These are phyloP conservation scores for Rambutsinella grinnellia DNA, from an alignment of 2,888 invertebrate species.

Conservation along the genomic window DNA sequence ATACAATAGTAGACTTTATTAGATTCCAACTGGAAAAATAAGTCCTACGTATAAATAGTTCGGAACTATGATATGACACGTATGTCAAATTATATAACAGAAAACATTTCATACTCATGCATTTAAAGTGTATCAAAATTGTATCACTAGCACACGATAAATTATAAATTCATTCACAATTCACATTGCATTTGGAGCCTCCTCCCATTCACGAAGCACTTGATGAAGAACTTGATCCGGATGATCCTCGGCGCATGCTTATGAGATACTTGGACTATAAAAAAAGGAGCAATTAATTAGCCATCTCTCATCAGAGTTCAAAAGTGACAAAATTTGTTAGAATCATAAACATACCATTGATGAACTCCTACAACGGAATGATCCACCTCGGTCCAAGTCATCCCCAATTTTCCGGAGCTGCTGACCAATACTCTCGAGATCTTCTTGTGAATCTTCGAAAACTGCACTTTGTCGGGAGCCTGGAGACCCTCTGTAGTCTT, in stretches of 20 bases:
- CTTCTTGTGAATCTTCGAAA: conserved; percentile 1
- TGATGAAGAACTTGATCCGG: conserved; percentile 25
- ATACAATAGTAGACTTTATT: too few species aligned
- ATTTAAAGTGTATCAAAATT: too few species aligned
- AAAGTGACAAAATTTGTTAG: neutral
- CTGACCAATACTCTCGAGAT: conserved; percentile 25
- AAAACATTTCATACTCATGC: too few species aligned
- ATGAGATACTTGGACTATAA: conserved; percentile 19
- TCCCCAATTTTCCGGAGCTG: conserved; percentile 46
- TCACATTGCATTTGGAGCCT: too few species aligned
- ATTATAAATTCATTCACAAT: too few species aligned
- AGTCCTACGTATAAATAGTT: too few species aligned
- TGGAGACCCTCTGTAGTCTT: too few species aligned
- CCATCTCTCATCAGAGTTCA: neutral
- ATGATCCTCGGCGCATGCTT: conserved; percentile 15
- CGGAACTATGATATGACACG: too few species aligned
- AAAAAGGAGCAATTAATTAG: conserved; percentile 1
- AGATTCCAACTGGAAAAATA: too few species aligned
- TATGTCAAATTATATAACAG: too few species aligned
- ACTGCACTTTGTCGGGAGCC: neutral
- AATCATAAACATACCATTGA: conserved; percentile 25
- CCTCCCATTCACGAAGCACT: too few species aligned
- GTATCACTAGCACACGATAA: too few species aligned
- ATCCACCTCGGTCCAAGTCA: conserved; percentile 21
- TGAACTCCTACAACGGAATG: conserved; percentile 4